phyloP scores from a whole-genome alignment of 2,888 invertebrate genomes.

The Macrosoma leucophasiata region DNA sequence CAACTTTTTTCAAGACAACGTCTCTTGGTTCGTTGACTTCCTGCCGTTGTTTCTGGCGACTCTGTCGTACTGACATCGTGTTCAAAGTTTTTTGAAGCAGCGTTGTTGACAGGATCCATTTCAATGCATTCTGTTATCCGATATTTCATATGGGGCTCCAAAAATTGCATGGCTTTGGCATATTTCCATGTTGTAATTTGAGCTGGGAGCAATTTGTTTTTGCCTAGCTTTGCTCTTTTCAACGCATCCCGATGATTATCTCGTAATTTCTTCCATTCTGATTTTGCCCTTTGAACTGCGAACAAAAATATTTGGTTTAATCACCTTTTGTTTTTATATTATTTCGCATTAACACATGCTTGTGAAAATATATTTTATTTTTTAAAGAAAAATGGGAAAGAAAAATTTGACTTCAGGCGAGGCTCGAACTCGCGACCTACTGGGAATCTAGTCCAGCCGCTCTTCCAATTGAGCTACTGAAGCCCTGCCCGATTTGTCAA shows the following conservation, averaged over 20 bases:
- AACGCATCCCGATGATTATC: slow-evolving; percentile 64
- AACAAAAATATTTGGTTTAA: slow-evolving; percentile 25
- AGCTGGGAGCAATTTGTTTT: slow-evolving; percentile 60
- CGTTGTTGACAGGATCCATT: slow-evolving; percentile 37
- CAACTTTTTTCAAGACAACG: slow-evolving; percentile 30
- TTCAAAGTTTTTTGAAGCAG: slow-evolving; percentile 35
- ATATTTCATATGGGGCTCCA: slow-evolving; percentile 67
- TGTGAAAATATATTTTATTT: too few relatives aligned
- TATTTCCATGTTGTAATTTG: slow-evolving; percentile 69
- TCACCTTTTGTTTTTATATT: too few relatives aligned
- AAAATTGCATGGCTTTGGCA: slow-evolving; percentile 64
- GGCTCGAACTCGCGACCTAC: too few relatives aligned
- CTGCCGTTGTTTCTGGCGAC: slow-evolving; percentile 20
- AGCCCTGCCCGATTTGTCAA: too few relatives aligned
- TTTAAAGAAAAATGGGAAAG: too few relatives aligned
- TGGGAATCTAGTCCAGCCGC: too few relatives aligned
- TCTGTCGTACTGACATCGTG: slow-evolving; percentile 49
- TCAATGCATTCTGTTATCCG: slow-evolving; percentile 64
- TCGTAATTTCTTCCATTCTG: slow-evolving; percentile 64
- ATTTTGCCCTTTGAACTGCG: slow-evolving; percentile 56
- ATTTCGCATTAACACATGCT: too few relatives aligned
- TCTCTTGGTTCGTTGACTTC: slow-evolving; percentile 28
- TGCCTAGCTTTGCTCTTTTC: slow-evolving; percentile 61
- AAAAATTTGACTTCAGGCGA: too few relatives aligned
- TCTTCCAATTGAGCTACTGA: too few relatives aligned